Percentiles rank a stretch among this genome's conserved stretches.
phyloP scores from a whole-genome alignment of 2,113 vertebrate genomes.

The Indicator maculatus region DNA sequence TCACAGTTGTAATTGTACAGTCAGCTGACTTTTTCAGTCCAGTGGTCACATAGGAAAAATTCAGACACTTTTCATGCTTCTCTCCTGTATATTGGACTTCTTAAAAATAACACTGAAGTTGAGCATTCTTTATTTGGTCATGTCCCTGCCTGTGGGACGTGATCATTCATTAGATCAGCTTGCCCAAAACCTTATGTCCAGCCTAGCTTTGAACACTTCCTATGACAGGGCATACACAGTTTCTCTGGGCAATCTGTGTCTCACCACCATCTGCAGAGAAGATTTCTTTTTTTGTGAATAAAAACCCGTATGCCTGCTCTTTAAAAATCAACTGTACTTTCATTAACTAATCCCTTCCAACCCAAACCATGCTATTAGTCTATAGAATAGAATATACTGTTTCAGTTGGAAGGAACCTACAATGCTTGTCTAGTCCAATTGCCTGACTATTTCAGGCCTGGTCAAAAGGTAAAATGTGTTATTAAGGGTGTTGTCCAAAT shows the following conservation, averaged over 20 bases:
- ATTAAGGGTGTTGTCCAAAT: neutral
- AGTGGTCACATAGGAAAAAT: neutral
- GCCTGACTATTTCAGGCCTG: neutral
- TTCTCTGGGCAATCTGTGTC: too few relatives aligned
- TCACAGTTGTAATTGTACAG: neutral
- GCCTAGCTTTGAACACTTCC: neutral
- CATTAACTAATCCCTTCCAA: neutral
- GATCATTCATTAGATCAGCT: neutral
- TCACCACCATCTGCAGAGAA: too few relatives aligned
- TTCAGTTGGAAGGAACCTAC: neutral
- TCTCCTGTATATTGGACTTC: neutral
- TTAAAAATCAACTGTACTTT: neutral
- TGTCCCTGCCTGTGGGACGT: neutral
- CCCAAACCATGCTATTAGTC: neutral
- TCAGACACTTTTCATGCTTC: neutral
- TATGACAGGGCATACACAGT: too few relatives aligned
- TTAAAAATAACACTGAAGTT: neutral
- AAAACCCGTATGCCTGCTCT: neutral
- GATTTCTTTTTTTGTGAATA: too few relatives aligned
- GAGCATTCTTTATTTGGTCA: neutral
- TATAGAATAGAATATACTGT: neutral
- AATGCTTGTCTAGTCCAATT: neutral
- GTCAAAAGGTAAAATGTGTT: neutral
- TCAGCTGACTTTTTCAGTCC: neutral
- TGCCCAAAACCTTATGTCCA: neutral